Conservation (phyloP, 2,888 invertebrate species). For the Drosophila parthenogenetica region DNA sequence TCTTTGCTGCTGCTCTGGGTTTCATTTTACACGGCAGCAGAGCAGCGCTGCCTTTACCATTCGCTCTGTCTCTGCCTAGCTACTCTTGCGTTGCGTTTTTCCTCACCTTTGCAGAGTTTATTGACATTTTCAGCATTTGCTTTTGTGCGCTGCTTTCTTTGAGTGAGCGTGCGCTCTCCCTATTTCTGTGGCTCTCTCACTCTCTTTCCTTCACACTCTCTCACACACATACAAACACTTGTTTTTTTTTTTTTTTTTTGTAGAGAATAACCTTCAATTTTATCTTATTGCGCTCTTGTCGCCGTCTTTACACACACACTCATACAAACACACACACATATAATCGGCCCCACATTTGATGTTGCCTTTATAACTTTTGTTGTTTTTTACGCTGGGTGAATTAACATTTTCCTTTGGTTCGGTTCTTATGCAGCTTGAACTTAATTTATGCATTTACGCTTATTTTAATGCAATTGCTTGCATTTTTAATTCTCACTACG, state of each 20-base stretch:
- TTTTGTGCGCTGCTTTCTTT: conserved; percentile 76
- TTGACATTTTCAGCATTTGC: conserved; percentile 80
- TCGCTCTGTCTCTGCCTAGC: conserved; percentile 35
- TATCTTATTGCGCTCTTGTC: conserved; percentile 74
- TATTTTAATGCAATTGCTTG: conserved; percentile 40
- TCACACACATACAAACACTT: conserved; percentile 49
- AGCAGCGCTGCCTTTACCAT: conserved; percentile 37
- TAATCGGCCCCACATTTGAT: conserved; percentile 40
- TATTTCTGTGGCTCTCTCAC: conserved; percentile 33
- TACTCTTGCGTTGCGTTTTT: conserved; percentile 78
- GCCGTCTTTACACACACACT: conserved; percentile 37
- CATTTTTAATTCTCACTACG: conserved; percentile 45
- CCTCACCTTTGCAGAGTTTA: conserved; percentile 82
- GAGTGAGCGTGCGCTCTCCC: conserved; percentile 66
- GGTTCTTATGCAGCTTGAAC: conserved; percentile 34
- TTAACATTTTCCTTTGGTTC: conserved; percentile 50
- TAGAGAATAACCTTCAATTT: conserved; percentile 78
- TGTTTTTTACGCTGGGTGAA: conserved; percentile 51
- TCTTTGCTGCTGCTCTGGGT: conserved; percentile 60
- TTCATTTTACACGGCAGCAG: conserved; percentile 63
- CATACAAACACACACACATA: conserved; percentile 19
- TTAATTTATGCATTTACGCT: conserved; percentile 43
- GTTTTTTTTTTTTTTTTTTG: conserved; percentile 47
- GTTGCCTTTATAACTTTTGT: conserved; percentile 45
- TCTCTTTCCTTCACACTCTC: conserved; percentile 42